These are phyloP conservation scores for Alcedo atthis DNA, from an alignment of 2,797 vertebrate species.

Conservation along the genomic window DNA sequence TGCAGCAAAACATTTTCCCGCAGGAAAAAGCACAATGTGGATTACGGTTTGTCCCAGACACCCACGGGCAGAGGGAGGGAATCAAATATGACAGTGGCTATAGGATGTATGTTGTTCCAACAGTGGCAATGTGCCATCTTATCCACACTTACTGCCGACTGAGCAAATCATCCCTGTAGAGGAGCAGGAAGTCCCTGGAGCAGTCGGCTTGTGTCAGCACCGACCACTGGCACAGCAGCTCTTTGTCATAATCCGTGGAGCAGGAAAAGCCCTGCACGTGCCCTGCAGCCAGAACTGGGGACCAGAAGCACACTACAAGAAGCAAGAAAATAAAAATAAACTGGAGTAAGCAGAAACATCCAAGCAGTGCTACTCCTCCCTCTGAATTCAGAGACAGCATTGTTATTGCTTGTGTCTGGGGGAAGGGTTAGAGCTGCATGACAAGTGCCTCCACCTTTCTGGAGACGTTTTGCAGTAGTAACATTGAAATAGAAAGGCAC, in stretches of 20 bases:
- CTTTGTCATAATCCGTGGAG: slow-evolving; percentile 59
- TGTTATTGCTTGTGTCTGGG: background rate
- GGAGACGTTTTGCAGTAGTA: background rate
- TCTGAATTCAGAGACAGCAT: background rate
- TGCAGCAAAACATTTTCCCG: background rate
- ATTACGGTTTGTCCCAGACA: background rate
- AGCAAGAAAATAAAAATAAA: background rate
- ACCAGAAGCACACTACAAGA: background rate
- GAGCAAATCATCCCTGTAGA: background rate
- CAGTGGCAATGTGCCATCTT: background rate
- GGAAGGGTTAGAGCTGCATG: background rate
- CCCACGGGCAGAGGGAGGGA: background rate
- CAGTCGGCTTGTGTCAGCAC: slow-evolving; percentile 47
- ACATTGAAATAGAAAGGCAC: background rate
- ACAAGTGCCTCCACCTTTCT: background rate
- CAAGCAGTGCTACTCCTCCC: background rate
- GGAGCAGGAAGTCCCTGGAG: slow-evolving; percentile 50
- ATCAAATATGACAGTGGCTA: background rate
- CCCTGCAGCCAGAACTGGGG: slow-evolving; percentile 27
- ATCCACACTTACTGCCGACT: background rate
- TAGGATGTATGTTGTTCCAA: background rate
- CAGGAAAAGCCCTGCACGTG: slow-evolving; percentile 32
- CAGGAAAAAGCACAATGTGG: background rate
- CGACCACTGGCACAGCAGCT: slow-evolving; percentile 72
- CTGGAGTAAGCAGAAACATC: background rate